Percentiles rank a stretch among this genome's conserved stretches.
phyloP scores from a whole-genome alignment of 1,140 invertebrate genomes.

The Pristionchus pacificus region DNA sequence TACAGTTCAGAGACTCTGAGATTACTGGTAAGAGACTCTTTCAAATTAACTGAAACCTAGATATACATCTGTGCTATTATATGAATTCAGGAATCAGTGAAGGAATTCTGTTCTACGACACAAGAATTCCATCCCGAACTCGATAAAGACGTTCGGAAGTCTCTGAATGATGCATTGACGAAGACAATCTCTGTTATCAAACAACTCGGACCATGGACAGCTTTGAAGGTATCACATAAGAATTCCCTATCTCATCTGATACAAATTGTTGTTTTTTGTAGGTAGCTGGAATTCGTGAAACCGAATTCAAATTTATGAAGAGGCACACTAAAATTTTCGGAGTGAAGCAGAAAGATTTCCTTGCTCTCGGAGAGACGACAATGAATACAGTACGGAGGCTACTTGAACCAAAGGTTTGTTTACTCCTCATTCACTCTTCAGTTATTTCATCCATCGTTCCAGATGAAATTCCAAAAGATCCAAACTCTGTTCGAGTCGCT shows the following conservation, averaged over 20 bases:
- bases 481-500: slow-evolving; percentile 5
- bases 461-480: slow-evolving; percentile 21
- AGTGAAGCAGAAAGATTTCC: slow-evolving; percentile 30
- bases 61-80: not conserved
- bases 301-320: slow-evolving; percentile 34
- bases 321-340: slow-evolving; percentile 25
- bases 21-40: not conserved
- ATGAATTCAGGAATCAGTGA: not conserved
- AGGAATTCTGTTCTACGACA: not conserved
- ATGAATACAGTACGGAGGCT: slow-evolving; percentile 33
- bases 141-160: slow-evolving; percentile 38
- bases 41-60: not conserved
- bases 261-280: too few species aligned
- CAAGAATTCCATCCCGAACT: slow-evolving; percentile 40
- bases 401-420: slow-evolving; percentile 34
- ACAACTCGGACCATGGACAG: slow-evolving; percentile 47
- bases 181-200: slow-evolving; percentile 35
- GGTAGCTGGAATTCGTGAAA: slow-evolving; percentile 38
- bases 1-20: slow-evolving; percentile 5
- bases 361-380: slow-evolving; percentile 33
- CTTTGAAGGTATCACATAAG: slow-evolving; percentile 32
- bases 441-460: slow-evolving; percentile 13
- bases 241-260: too few species aligned
- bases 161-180: slow-evolving; percentile 37
- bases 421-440: not conserved